These are phyloP conservation scores for Mycetomoellerius zeteki DNA, from an alignment of 1,140 invertebrate species.

Conservation along the genomic window DNA sequence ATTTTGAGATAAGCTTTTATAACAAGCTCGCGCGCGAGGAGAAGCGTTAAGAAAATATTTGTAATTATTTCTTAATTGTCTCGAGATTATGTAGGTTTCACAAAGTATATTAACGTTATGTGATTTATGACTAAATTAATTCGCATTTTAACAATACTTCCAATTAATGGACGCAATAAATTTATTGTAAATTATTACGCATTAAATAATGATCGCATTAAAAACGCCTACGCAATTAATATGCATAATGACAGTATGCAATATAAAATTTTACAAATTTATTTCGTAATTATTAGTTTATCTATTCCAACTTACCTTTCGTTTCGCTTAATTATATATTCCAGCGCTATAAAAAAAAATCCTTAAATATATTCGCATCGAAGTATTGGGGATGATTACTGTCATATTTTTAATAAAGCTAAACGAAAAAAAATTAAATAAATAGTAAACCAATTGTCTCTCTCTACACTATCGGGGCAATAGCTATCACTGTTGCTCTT, in stretches of 20 bases:
- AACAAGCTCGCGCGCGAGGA: conserved; percentile 70
- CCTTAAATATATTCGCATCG: conserved; percentile 58
- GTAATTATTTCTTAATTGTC: not conserved
- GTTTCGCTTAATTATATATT: conserved; percentile 48
- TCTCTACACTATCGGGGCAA: conserved; percentile 75
- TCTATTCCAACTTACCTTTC: conserved; percentile 76
- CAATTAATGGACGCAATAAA: conserved; percentile 41
- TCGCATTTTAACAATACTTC: not conserved
- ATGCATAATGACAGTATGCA: not conserved
- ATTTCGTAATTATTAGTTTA: conserved; percentile 34
- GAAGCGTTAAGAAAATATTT: conserved; percentile 68
- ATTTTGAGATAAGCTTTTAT: conserved; percentile 11
- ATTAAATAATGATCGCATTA: conserved; percentile 26
- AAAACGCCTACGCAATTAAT: conserved; percentile 8
- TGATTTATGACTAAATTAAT: not conserved
- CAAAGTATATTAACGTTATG: conserved; percentile 16
- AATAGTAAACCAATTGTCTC: conserved; percentile 49
- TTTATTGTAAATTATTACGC: conserved; percentile 31
- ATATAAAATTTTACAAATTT: conserved; percentile 26
- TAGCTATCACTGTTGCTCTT: conserved; percentile 76
- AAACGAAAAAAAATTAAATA: conserved; percentile 48
- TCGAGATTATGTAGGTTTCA: not conserved
- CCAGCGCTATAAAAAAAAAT: conserved; percentile 42
- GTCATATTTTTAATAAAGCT: conserved; percentile 69
- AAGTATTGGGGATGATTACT: conserved; percentile 86